Percentiles rank a stretch among this genome's conserved stretches.
Conservation (phyloP, 2,797 vertebrate species). For the Ceyx erithaca region DNA sequence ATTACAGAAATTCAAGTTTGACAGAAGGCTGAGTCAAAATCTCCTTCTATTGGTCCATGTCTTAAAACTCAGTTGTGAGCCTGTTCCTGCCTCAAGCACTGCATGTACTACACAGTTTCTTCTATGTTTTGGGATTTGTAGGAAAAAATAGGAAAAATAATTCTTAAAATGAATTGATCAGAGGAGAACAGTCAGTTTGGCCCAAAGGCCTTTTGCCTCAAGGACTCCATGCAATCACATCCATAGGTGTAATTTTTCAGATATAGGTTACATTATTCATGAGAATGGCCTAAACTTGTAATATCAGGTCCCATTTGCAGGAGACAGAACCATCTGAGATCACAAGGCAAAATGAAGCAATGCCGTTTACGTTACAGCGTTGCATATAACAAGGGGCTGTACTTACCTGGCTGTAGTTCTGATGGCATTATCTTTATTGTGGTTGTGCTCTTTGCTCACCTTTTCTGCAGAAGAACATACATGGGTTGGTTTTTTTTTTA, state of each 20-base stretch:
- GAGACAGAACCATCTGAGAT: not conserved
- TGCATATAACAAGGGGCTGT: not conserved
- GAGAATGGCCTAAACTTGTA: not conserved
- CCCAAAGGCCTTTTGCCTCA: not conserved
- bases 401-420: conserved; percentile 92
- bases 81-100: not conserved
- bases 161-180: not conserved
- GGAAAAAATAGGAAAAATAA: not conserved
- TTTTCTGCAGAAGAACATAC: conserved; percentile 87
- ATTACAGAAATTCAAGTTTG: not conserved
- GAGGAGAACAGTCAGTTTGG: not conserved
- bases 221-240: not conserved
- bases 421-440: conserved; percentile 89
- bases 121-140: not conserved
- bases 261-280: not conserved
- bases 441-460: conserved; percentile 98
- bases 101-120: not conserved
- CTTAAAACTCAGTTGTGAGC: not conserved
- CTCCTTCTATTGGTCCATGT: not conserved
- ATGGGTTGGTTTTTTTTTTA: not conserved
- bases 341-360: not conserved
- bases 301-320: not conserved
- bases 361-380: not conserved
- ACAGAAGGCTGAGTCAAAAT: not conserved
- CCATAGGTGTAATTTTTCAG: not conserved